A percentile compares a stretch with the other conserved stretches of the same genome.
These are phyloP conservation scores for Pipa parva DNA, from an alignment of 2,113 vertebrate genomes.

Conservation along the genomic window DNA sequence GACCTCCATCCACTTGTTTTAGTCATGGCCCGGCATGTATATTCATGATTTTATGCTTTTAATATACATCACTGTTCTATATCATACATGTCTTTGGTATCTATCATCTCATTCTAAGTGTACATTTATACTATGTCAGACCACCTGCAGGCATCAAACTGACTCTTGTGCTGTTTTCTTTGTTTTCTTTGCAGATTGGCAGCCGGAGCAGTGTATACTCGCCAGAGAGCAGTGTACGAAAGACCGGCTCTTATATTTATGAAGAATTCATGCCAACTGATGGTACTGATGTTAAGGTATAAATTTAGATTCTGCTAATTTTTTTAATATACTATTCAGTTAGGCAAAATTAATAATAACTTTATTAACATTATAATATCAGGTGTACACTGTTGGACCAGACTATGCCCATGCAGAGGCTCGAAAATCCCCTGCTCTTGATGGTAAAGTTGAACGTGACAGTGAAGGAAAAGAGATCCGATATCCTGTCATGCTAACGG, in stretches of 20 bases:
- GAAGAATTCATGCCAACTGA: conserved; percentile 99
- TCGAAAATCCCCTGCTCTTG: conserved; percentile 91
- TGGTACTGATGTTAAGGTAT: conserved; percentile 96
- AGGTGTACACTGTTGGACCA: conserved; percentile 96
- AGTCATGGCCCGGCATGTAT: too few relatives aligned
- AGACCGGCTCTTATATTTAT: conserved; percentile 97
- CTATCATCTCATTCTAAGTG: too few relatives aligned
- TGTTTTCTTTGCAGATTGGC: conserved; percentile 74
- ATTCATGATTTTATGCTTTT: too few relatives aligned
- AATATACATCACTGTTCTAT: too few relatives aligned
- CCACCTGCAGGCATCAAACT: too few relatives aligned
- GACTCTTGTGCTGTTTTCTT: conserved; percentile 1
- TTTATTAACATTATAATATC: conserved; percentile 19
- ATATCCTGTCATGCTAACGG: conserved; percentile 96
- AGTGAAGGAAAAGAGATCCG: conserved; percentile 96
- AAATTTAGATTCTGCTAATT: background rate
- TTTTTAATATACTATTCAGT: background rate
- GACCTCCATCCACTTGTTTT: too few relatives aligned
- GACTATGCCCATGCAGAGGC: conserved; percentile 97
- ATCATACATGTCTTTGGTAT: too few relatives aligned
- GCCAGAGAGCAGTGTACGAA: conserved; percentile 93
- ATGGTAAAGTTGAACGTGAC: conserved; percentile 96
- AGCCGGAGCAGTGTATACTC: conserved; percentile 97
- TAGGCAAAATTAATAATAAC: background rate
- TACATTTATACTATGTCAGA: too few relatives aligned